Conservation (phyloP, 2,888 invertebrate species). For the Polyommatus icarus region DNA sequence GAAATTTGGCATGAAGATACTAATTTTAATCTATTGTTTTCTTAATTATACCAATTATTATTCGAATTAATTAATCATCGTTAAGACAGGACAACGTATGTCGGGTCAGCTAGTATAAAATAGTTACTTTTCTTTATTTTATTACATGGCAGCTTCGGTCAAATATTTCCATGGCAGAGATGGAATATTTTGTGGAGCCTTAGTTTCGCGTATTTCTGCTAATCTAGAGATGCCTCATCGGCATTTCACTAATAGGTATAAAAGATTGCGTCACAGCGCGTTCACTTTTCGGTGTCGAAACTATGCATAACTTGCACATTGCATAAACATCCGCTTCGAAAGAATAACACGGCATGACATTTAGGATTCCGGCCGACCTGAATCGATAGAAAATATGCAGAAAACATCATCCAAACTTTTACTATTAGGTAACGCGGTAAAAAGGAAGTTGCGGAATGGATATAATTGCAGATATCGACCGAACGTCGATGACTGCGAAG, state of each 20-base stretch:
- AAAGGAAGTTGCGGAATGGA: background rate
- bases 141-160: too few species aligned
- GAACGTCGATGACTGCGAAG: background rate
- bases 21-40: too few species aligned
- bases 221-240: constrained; percentile 54
- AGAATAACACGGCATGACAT: constrained; percentile 44
- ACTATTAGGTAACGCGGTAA: background rate
- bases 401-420: constrained; percentile 11
- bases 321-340: constrained; percentile 71
- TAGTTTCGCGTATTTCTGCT: constrained; percentile 9
- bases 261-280: constrained; percentile 68
- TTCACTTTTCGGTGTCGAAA: constrained; percentile 75
- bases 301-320: constrained; percentile 69
- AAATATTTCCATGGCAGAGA: too few species aligned
- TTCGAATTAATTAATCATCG: too few species aligned
- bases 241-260: constrained; percentile 57
- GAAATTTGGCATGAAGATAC: too few species aligned
- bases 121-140: too few species aligned
- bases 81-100: too few species aligned
- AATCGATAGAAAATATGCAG: constrained; percentile 24
- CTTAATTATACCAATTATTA: too few species aligned
- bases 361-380: constrained; percentile 8
- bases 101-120: too few species aligned
- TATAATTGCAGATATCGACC: background rate
- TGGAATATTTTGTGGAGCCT: background rate